Base-by-base conservation (phyloP, 2,113 vertebrate species). In the Chaetops frenatus region DNA sequence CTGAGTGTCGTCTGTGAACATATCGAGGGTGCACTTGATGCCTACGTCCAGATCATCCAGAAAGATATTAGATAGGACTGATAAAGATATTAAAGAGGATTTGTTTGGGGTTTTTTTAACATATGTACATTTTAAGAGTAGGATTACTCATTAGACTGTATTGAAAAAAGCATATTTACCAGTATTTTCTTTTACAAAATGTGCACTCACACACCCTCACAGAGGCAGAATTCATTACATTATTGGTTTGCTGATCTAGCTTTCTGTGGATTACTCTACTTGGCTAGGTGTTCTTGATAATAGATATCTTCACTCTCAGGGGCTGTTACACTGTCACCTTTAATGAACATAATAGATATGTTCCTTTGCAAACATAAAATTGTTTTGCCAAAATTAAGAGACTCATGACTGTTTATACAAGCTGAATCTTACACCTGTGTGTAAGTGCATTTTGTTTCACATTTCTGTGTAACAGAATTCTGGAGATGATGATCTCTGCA, bases 281-380 rank as follows among this genome's bases (percentile, higher is more conserved):
- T 92, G 42, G 31, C 79, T 70, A 76, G 50, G 35, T 82, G 15
- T 62, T 69, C 61, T 35, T 85, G 53, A 56, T 42, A 91, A 92
- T 8, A 74, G 56, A 44, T 69, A 57, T 48, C 53, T 87, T 84
- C 65, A 69, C 48, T 58, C 84, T 85, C 66, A 82, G 85, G 54
- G 66, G 27, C 27, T 86, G 18, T 87, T 94, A 42, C 33, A 58
- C 20, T 88, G 54, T 65, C 58, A 58, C 33, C 29, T 94, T 70
- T 95, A 94, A 87, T 95, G 81, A 91, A 47, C 17, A 9, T 44
- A 92, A 81, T 18, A 81, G 81, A 73, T 61, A 81, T 28, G 29
- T 82, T 96, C 62, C 25, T 82, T 47, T 67, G 45, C 36, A 89
- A 72, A 87, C 16, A 24, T 56, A 74, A 94, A 92, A 60, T 31